Conservation (phyloP, 2,888 invertebrate genomes). For the Hypomecis atomaria region DNA sequence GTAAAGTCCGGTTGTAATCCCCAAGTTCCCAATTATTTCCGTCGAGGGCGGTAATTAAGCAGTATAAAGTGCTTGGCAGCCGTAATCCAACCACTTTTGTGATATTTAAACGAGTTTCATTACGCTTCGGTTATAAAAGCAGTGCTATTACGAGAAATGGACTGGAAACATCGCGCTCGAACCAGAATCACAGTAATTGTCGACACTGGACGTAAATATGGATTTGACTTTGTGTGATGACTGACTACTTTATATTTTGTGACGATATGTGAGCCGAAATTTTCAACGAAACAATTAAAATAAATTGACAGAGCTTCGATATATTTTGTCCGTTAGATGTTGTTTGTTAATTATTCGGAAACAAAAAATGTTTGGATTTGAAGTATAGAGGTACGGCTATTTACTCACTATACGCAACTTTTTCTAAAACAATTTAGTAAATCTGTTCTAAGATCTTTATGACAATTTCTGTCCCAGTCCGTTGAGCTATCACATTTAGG, state of each 20-base stretch:
- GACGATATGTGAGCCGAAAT: not conserved
- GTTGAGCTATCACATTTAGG: no score
- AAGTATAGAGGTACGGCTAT: no score
- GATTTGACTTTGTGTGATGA: slow-evolving; percentile 44
- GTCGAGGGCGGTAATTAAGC: slow-evolving; percentile 81
- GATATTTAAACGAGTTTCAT: slow-evolving; percentile 83
- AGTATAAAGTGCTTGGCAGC: slow-evolving; percentile 76
- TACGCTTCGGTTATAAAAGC: slow-evolving; percentile 81
- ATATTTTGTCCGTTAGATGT: no score
- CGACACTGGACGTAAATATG: slow-evolving; percentile 64
- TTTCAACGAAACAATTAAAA: no score
- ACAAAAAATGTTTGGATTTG: no score
- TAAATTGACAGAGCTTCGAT: no score
- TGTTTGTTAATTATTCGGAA: no score
- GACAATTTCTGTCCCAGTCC: no score
- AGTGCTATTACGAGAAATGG: slow-evolving; percentile 78
- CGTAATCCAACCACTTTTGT: slow-evolving; percentile 82
- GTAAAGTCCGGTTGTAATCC: slow-evolving; percentile 73
- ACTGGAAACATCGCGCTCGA: slow-evolving; percentile 79
- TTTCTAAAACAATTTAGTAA: no score
- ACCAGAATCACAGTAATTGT: slow-evolving; percentile 77
- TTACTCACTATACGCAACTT: no score
- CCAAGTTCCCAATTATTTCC: slow-evolving; percentile 81
- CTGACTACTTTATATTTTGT: slow-evolving; percentile 49
- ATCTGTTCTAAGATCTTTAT: no score